Base-by-base conservation (phyloP, 2,888 invertebrate species). In the Prosapia bicincta region DNA sequence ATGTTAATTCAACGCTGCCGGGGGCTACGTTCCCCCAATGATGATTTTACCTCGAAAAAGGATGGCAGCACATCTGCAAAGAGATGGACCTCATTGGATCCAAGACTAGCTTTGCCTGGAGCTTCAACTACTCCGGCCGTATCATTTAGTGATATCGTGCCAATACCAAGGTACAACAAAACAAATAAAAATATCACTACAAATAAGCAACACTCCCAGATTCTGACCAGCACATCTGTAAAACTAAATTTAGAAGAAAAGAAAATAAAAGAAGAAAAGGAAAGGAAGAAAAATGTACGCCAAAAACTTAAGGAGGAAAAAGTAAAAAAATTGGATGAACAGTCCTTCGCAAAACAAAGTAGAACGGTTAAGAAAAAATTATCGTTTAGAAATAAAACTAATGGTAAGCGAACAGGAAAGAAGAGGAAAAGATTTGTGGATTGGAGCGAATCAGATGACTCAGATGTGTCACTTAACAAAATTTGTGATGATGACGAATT, bases 401-500 rank as follows among this genome's bases (percentile, higher is more conserved):
- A 65, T 3, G 26, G n/a, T 25, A 24, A 25, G 67, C 15, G 3
- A 67, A 26, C 2, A 26, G 10, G 7, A 20, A 2, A 20, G 54
- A 54, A 20, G 20, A 10, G 20, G 20, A 54, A 54, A 54, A 54
- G n/a, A 54, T 20, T 20, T 20, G 54, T 20, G 3, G 20, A 20
- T 54, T 20, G 54, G 30, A 30, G 30, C 9, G 6, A 30, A 30
- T n/a, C 30, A 30, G 30, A 30, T 30, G 30, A 30, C 5, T 30
- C 30, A 30, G 9, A 30, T 30, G 5, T 30, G 5, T 30, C 30
- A 6, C 5, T 30, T 5, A 30, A 13, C n/a, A 20, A 2, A 54
- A 54, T 54, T 54, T 71, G 71, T 71, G 71, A 71, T 54, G 71
- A 54, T 26, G 43, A 54, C 54, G 54, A 54, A 25, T 71, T 30